Evolutionary conservation across 2,888 invertebrate genomes (phyloP).

Genomic region (Mimumesa dahlbomi): DNA sequence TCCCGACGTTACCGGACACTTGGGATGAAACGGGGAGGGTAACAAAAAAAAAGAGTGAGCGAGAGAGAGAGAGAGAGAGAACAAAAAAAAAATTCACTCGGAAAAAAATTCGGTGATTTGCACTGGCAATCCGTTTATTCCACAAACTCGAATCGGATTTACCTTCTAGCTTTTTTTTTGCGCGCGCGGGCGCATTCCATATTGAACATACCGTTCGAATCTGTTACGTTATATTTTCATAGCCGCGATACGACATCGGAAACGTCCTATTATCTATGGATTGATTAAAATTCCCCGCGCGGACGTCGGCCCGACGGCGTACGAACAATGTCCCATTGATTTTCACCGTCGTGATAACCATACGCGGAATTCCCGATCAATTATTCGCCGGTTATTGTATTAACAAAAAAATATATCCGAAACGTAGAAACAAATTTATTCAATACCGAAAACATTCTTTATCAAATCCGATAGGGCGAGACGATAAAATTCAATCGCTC

Average conservation of each 20-base stretch:
- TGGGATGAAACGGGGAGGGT: conserved; percentile 6
- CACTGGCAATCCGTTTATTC: conserved; percentile 56
- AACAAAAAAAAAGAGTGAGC: conserved; percentile 20
- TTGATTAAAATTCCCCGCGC: conserved; percentile 43
- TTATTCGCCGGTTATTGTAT: too few relatives aligned
- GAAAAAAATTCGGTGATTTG: conserved; percentile 49
- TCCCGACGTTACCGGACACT: conserved; percentile 42
- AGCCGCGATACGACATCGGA: conserved; percentile 22
- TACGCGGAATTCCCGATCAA: too few relatives aligned
- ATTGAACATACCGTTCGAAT: conserved; percentile 46
- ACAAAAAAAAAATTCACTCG: conserved; percentile 23
- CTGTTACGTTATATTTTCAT: conserved; percentile 45
- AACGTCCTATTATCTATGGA: conserved; percentile 48
- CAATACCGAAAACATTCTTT: too few relatives aligned
- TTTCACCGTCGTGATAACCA: conserved; percentile 44
- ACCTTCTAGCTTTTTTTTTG: conserved; percentile 47
- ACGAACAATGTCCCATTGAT: conserved; percentile 36
- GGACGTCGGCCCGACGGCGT: background rate
- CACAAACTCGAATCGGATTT: conserved; percentile 61
- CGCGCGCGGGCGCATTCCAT: conserved; percentile 53
- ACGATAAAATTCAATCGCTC: too few relatives aligned
- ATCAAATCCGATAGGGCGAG: too few relatives aligned
- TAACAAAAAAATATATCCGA: too few relatives aligned
- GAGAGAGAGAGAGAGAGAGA: background rate
- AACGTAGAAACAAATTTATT: too few relatives aligned